These are phyloP conservation scores for Spodoptera picta DNA, from an alignment of 2,888 invertebrate species.

Conservation along the genomic window DNA sequence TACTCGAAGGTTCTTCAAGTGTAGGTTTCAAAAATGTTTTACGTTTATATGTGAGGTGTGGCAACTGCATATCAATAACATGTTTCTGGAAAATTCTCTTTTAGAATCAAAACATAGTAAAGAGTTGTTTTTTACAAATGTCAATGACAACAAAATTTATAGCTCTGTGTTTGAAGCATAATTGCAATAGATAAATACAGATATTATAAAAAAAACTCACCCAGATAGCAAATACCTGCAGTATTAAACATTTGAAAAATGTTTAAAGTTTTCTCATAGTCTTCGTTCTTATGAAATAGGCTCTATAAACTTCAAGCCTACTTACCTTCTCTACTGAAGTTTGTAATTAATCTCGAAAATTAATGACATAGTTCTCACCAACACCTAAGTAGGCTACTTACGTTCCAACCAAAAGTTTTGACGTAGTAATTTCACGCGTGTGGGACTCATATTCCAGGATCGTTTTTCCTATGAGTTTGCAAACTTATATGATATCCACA, in stretches of 20 bases:
- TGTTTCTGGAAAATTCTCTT: conserved; percentile 6
- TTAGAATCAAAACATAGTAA: no score
- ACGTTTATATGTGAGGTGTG: conserved; percentile 31
- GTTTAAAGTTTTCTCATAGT: no score
- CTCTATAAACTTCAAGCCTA: not conserved
- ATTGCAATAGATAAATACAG: no score
- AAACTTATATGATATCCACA: conserved; percentile 44
- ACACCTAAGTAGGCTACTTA: conserved; percentile 36
- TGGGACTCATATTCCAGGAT: conserved; percentile 47
- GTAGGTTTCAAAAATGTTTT: conserved; percentile 25
- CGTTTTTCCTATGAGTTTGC: conserved; percentile 51
- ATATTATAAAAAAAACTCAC: no score
- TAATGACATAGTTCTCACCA: conserved; percentile 41
- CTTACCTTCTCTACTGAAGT: conserved; percentile 14
- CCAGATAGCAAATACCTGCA: no score
- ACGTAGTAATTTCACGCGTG: conserved; percentile 49
- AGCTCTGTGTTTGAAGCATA: no score
- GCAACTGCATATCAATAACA: conserved; percentile 2
- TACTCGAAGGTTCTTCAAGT: conserved; percentile 10
- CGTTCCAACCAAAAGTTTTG: conserved; percentile 30
- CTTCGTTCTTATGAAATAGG: no score
- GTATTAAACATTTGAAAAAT: no score
- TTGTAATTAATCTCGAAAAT: conserved; percentile 40
- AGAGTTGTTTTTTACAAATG: no score
- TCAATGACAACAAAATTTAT: no score